Evolutionary conservation across 1,140 invertebrate genomes (phyloP), one percentile per base, ranked within the genome.

Genomic region (Ephestia elutella): DNA sequence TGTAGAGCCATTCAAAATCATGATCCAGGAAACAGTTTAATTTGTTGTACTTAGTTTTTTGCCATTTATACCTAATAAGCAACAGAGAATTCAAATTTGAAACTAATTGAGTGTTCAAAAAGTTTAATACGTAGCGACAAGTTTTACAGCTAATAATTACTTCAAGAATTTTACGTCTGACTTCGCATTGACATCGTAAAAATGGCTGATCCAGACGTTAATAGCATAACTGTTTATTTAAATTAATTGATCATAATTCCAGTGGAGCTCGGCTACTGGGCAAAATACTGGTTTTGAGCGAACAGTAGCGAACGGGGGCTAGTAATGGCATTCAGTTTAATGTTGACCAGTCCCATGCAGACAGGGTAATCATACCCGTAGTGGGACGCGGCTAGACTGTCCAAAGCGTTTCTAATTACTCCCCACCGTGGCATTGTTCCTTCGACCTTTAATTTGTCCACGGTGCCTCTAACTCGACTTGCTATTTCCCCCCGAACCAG

Each of bases 391-490:
- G 58, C 59, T 68, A 5, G 38, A 44, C 38, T 15, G 38, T 44
- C 38, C 15, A 44, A 73, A 76, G 68, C 59, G 66, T 67, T 44
- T 77, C 70, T 75, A 78, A 78, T 73, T 75, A 65, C 70, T 44
- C 25, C 63, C 54, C n/a, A n/a, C n/a, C n/a, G n/a, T 71, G 69
- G 71, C 71, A 72, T 76, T 71, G 65, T 70, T 70, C 70, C 71
- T 68, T 61, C 70, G 73, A 75, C 70, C 75, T 81, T 81, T 80
- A 75, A 73, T 83, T 78, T 84, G 70, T 74, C 56, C 67, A 32
- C 30, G 30, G 65, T 65, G 66, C 66, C 54, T 69, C 63, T 57
- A 70, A 56, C 63, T 38, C 72, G 70, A 65, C 67, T 44, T 3
- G 21, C 56, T 64, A 56, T 68, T 74, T 68, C 73, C 69, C 77